Conservation (phyloP, 30 jellyfish, hydroid and myxozoan species). For the Hydractinia echinata region DNA sequence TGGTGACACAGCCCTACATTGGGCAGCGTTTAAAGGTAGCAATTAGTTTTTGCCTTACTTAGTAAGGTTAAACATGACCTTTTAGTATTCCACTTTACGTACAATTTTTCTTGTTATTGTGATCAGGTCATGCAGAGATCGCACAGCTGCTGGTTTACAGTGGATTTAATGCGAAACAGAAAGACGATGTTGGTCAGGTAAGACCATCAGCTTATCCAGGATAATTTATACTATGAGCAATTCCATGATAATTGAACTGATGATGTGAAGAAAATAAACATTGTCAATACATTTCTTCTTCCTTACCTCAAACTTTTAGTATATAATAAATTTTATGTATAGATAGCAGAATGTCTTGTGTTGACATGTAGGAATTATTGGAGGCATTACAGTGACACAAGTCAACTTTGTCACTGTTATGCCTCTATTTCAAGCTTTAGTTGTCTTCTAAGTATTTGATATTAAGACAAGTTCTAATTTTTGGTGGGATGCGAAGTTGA, state of each 20-base stretch:
- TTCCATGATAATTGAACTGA: too few relatives aligned
- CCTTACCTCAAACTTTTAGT: not conserved
- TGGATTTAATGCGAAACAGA: slow-evolving; percentile 70
- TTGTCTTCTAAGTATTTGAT: not conserved
- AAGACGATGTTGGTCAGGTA: slow-evolving; percentile 94
- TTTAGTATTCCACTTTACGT: not conserved
- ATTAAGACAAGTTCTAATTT: too few relatives aligned
- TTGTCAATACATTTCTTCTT: too few relatives aligned
- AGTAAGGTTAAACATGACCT: not conserved
- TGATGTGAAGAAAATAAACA: too few relatives aligned
- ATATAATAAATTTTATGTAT: too few relatives aligned
- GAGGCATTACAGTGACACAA: too few relatives aligned
- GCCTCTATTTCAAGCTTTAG: not conserved
- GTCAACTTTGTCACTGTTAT: not conserved
- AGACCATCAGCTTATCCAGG: not conserved
- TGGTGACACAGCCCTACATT: slow-evolving; percentile 91
- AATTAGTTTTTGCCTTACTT: not conserved
- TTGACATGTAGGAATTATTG: too few relatives aligned
- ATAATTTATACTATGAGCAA: too few relatives aligned
- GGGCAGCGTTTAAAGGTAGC: slow-evolving; percentile 96
- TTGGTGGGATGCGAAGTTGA: too few relatives aligned
- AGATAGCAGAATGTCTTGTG: too few relatives aligned
- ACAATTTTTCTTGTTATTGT: not conserved
- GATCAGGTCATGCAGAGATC: slow-evolving; percentile 64
- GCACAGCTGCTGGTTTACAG: slow-evolving; percentile 77